phyloP scores from a whole-genome alignment of 1,140 invertebrate species.

The Neotoxoptera formosana region DNA sequence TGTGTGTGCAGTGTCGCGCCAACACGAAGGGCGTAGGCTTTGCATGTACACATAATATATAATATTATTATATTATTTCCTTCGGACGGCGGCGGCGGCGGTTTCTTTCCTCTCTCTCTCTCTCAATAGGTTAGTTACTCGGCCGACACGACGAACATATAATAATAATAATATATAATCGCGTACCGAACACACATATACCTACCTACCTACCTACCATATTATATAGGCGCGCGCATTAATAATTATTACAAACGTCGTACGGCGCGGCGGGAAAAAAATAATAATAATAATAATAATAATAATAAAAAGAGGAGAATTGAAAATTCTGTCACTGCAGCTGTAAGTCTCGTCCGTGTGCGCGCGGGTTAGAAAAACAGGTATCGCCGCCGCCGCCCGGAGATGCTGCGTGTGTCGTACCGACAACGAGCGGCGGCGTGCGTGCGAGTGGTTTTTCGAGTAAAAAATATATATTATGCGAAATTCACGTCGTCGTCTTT shows the following conservation, averaged over 20 bases:
- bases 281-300: background rate
- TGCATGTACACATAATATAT: background rate
- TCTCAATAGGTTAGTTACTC: background rate
- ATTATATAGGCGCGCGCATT: background rate
- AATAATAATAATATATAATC: background rate
- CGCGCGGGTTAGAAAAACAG: background rate
- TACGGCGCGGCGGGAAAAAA: background rate
- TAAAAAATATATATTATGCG: too few relatives aligned
- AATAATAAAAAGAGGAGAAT: background rate
- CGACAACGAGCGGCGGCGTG: background rate
- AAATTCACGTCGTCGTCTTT: background rate
- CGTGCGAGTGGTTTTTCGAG: background rate
- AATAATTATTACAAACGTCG: slow-evolving; percentile 4
- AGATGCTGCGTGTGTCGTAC: background rate
- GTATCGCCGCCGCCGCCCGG: background rate
- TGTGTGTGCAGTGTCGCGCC: too few relatives aligned
- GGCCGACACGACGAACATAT: background rate
- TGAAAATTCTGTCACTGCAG: background rate
- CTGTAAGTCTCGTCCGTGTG: too few relatives aligned
- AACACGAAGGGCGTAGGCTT: slow-evolving; percentile 50
- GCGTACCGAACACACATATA: background rate
- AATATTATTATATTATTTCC: slow-evolving; percentile 20
- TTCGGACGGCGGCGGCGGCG: too few relatives aligned
- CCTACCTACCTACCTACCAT: background rate
- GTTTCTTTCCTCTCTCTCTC: background rate